Evolutionary conservation across 2,113 vertebrate genomes (phyloP).

Genomic region (Pollachius pollachius): DNA sequence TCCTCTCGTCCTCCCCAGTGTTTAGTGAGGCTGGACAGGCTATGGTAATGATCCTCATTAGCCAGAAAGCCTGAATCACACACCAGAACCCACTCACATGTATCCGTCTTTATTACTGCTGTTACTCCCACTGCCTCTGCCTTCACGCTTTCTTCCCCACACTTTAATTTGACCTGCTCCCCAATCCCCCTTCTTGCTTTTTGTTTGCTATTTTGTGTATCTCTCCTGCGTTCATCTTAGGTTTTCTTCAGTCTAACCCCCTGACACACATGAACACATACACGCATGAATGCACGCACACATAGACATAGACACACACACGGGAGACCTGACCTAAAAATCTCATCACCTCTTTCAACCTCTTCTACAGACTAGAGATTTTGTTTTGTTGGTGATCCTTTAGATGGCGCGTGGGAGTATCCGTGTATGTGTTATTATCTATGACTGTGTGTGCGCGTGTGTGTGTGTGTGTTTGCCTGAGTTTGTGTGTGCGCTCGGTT

Average conservation of each 20-base stretch:
- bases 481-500: no score
- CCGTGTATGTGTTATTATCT: background rate
- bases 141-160: background rate
- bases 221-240: no score
- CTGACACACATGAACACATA: no score
- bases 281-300: no score
- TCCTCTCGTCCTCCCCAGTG: conserved; percentile 42
- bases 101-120: conserved; percentile 37
- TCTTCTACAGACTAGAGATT: conserved; percentile 22
- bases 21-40: conserved; percentile 38
- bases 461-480: background rate
- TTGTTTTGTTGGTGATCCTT: background rate
- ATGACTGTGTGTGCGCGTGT: conserved; percentile 13
- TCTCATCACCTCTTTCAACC: conserved; percentile 44
- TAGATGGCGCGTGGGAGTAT: conserved; percentile 12
- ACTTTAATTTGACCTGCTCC: no score
- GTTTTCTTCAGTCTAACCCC: no score
- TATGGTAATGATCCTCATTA: conserved; percentile 65
- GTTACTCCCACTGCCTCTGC: conserved; percentile 25
- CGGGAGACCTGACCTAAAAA: conserved; percentile 41
- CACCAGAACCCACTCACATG: conserved; percentile 55
- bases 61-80: conserved; percentile 45
- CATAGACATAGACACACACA: background rate
- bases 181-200: no score
- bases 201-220: no score